These are phyloP conservation scores for Plecturocebus donacophilus DNA, from an alignment of 2,113 vertebrate species.

Conservation along the genomic window DNA sequence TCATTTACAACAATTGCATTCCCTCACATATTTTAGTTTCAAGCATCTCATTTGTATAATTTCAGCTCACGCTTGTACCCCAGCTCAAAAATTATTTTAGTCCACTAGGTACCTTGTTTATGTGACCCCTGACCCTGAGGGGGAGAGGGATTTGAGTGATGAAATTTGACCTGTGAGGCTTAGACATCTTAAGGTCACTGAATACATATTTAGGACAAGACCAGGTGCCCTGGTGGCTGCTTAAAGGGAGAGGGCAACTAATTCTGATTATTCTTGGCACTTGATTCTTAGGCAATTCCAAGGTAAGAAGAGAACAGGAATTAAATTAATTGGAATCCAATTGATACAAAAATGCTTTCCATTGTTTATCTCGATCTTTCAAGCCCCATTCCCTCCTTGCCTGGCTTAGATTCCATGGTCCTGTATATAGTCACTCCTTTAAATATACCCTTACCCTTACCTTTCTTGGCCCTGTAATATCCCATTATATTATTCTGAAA, in stretches of 20 bases:
- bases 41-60: neutral
- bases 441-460: neutral
- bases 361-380: neutral
- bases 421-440: neutral
- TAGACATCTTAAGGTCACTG: neutral
- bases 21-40: neutral
- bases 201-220: neutral
- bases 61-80: neutral
- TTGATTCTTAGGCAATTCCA: neutral
- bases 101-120: neutral
- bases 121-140: neutral
- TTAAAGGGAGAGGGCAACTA: neutral
- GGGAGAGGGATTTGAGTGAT: neutral
- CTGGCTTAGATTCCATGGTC: neutral
- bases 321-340: neutral
- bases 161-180: neutral
- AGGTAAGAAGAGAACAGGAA: neutral
- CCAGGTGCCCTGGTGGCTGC: neutral
- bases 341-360: neutral
- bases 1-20: neutral
- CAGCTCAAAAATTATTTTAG: neutral
- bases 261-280: constrained; percentile 25
- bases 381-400: neutral
- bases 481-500: neutral
- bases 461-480: neutral